A percentile compares a stretch with the other conserved stretches of the same genome.
Conservation (phyloP, 2,797 vertebrate species). For the Perodicticus potto region DNA sequence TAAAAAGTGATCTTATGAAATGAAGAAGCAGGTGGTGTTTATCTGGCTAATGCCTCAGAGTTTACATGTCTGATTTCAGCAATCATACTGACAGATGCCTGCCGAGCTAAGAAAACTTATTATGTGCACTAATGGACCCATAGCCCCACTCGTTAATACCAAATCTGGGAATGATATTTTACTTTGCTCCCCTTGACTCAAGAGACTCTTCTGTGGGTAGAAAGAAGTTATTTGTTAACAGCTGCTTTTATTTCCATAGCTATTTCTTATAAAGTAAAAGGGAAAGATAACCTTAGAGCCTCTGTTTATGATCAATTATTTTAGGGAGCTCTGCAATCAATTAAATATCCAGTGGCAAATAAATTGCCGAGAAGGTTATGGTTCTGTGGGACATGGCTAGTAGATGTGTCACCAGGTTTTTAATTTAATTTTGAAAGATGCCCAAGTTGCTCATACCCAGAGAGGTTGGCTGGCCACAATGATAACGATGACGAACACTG, state of each 20-base stretch:
- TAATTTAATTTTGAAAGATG: neutral
- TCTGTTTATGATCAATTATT: neutral
- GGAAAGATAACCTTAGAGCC: neutral
- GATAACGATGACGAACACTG: rapidly evolving
- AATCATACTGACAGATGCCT: neutral
- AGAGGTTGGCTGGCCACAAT: neutral
- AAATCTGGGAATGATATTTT: neutral
- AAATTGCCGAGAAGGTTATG: neutral
- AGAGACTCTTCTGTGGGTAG: neutral
- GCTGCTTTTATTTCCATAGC: neutral
- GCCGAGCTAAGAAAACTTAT: neutral
- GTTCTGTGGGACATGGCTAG: neutral
- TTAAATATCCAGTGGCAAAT: neutral
- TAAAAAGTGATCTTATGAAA: neutral
- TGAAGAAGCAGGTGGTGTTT: conserved; percentile 41
- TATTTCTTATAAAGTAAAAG: neutral
- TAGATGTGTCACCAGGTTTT: neutral
- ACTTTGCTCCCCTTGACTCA: neutral
- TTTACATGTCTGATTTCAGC: conserved; percentile 1
- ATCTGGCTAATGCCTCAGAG: neutral
- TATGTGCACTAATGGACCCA: neutral
- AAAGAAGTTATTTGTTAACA: neutral
- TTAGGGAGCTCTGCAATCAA: neutral
- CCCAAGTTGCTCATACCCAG: neutral
- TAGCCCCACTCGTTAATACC: rapidly evolving